Evolutionary conservation across 2,113 vertebrate genomes (phyloP).

Genomic region (Vidua macroura): DNA sequence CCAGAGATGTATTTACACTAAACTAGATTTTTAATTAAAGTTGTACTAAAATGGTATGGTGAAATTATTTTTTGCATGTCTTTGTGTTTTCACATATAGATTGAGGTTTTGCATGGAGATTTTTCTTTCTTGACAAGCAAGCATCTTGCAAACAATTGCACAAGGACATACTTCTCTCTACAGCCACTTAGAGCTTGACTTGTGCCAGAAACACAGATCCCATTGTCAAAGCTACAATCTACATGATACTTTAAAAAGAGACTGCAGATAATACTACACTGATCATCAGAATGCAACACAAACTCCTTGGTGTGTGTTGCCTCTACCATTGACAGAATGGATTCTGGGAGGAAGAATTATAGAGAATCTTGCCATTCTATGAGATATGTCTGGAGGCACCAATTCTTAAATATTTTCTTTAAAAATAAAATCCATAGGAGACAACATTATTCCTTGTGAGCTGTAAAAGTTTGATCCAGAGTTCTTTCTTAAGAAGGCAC

Average conservation of each 20-base stretch:
- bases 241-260: background rate
- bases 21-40: background rate
- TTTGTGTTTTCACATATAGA: background rate
- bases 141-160: background rate
- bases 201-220: background rate
- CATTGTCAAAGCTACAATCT: background rate
- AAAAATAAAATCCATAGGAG: background rate
- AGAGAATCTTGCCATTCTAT: background rate
- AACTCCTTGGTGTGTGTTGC: background rate
- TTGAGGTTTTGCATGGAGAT: background rate
- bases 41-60: fast-evolving
- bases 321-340: background rate
- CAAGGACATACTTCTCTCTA: background rate
- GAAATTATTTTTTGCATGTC: background rate
- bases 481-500: background rate
- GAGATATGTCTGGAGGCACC: background rate
- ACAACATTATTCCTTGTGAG: background rate
- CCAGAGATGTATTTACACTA: background rate
- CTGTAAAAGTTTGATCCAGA: background rate
- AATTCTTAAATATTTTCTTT: background rate
- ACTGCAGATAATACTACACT: background rate
- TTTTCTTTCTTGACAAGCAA: background rate
- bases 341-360: background rate
- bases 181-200: background rate
- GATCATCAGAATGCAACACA: background rate